Percentiles rank a stretch among this genome's conserved stretches.
phyloP scores from a whole-genome alignment of 1,140 invertebrate genomes.

The Pogonomyrmex californicus region DNA sequence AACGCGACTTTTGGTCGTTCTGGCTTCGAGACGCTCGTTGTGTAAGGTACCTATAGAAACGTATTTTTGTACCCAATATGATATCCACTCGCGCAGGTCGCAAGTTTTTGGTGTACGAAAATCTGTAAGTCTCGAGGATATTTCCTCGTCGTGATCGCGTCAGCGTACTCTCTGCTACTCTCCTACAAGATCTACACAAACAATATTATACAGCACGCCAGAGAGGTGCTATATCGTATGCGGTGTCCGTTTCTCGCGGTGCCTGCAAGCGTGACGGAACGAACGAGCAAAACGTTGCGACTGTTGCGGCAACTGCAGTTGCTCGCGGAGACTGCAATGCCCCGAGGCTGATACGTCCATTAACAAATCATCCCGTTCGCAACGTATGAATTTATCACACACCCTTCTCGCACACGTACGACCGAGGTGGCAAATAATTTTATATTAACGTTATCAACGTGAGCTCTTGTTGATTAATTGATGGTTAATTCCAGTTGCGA shows the following conservation, averaged over 20 bases:
- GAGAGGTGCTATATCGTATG: background rate
- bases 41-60: background rate
- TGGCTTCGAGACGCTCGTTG: slow-evolving; percentile 2
- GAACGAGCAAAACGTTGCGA: slow-evolving; percentile 52
- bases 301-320: slow-evolving; percentile 26
- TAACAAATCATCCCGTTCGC: slow-evolving; percentile 61
- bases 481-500: slow-evolving; percentile 18
- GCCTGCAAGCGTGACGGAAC: slow-evolving; percentile 26
- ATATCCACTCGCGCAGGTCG: slow-evolving; percentile 61
- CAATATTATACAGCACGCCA: background rate
- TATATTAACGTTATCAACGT: slow-evolving; percentile 34
- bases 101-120: slow-evolving; percentile 47
- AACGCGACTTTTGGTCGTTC: background rate
- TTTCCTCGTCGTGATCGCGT: slow-evolving; percentile 43
- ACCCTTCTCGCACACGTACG: background rate
- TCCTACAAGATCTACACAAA: slow-evolving; percentile 6
- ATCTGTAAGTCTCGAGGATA: slow-evolving; percentile 9
- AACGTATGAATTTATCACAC: slow-evolving; percentile 50
- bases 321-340: slow-evolving; percentile 25
- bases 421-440: slow-evolving; percentile 28
- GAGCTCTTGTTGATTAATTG: slow-evolving; percentile 51
- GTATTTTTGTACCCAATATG: slow-evolving; percentile 21
- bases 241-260: slow-evolving; percentile 26
- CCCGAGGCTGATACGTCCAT: slow-evolving; percentile 59
- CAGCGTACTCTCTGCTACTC: background rate